Evolutionary conservation across 2,888 invertebrate genomes (phyloP).

Genomic region (Frankliniella intonsa): DNA sequence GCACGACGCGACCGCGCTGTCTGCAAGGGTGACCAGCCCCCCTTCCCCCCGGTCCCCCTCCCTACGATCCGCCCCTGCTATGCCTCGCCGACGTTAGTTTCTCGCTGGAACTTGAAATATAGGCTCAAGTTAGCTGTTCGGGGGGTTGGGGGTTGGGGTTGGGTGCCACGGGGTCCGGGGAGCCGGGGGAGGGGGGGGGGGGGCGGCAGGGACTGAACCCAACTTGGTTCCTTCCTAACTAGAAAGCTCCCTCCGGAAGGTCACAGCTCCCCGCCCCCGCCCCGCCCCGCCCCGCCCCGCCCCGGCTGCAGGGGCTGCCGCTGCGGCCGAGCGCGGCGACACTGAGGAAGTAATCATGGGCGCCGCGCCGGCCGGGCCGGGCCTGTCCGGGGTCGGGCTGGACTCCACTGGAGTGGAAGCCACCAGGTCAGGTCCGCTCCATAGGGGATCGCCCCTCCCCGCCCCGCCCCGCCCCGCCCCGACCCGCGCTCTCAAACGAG

Average conservation of each 20-base stretch:
- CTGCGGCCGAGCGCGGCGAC: background rate
- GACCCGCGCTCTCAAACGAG: too few relatives aligned
- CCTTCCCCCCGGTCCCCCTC: background rate
- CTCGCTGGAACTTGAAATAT: slow-evolving; percentile 8
- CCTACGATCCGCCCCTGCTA: background rate
- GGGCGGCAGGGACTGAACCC: background rate
- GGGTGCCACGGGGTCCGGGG: background rate
- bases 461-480: too few relatives aligned
- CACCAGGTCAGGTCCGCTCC: background rate
- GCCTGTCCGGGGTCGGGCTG: too few relatives aligned
- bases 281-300: background rate
- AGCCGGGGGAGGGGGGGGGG: background rate
- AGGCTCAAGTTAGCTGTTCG: slow-evolving; percentile 9
- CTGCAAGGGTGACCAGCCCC: background rate
- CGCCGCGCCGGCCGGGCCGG: too few relatives aligned
- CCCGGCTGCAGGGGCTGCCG: background rate
- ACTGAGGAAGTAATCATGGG: slow-evolving; percentile 7
- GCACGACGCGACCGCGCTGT: too few relatives aligned
- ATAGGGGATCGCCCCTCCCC: too few relatives aligned
- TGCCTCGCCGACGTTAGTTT: background rate
- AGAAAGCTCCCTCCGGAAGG: slow-evolving; percentile 17
- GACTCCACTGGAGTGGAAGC: background rate
- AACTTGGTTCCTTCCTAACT: slow-evolving; percentile 11
- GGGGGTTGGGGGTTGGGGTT: background rate
- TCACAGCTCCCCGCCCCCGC: background rate